Conservation (phyloP, 2,888 invertebrate species). For the Melitaea athalia region DNA sequence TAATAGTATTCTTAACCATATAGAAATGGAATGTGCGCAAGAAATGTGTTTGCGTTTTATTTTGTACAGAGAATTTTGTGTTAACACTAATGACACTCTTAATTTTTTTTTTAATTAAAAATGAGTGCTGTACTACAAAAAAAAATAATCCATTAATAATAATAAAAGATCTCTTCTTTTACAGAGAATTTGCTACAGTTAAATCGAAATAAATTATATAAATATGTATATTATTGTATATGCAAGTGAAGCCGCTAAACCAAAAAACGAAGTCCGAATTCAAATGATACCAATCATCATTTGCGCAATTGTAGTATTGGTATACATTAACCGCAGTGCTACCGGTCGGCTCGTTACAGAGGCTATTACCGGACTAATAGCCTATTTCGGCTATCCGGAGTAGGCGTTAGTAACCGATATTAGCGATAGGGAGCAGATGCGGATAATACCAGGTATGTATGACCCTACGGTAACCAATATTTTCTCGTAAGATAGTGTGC, state of each 20-base stretch:
- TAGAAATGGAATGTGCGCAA: not conserved
- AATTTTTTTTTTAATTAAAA: too few relatives aligned
- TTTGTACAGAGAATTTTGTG: too few relatives aligned
- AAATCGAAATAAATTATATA: not conserved
- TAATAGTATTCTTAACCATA: not conserved
- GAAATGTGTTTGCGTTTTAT: not conserved
- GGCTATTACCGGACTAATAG: slow-evolving; percentile 49
- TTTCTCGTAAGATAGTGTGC: slow-evolving; percentile 21
- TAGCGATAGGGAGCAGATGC: slow-evolving; percentile 41
- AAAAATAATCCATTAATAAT: too few relatives aligned
- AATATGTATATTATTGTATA: not conserved
- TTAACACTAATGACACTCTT: too few relatives aligned
- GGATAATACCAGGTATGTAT: slow-evolving; percentile 33
- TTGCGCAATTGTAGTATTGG: slow-evolving; percentile 32
- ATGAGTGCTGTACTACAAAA: too few relatives aligned
- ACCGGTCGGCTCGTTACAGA: slow-evolving; percentile 50
- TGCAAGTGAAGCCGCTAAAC: not conserved
- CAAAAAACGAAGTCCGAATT: not conserved
- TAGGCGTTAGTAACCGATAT: slow-evolving; percentile 32
- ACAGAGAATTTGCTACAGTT: too few relatives aligned
- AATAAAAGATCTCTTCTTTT: too few relatives aligned
- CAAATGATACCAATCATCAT: slow-evolving; percentile 15
- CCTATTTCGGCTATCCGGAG: slow-evolving; percentile 43
- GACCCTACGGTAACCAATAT: slow-evolving; percentile 21
- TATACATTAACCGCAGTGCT: slow-evolving; percentile 53